These are phyloP conservation scores for Hirudo medicinalis DNA, from an alignment of 1,140 invertebrate genomes.

Conservation along the genomic window DNA sequence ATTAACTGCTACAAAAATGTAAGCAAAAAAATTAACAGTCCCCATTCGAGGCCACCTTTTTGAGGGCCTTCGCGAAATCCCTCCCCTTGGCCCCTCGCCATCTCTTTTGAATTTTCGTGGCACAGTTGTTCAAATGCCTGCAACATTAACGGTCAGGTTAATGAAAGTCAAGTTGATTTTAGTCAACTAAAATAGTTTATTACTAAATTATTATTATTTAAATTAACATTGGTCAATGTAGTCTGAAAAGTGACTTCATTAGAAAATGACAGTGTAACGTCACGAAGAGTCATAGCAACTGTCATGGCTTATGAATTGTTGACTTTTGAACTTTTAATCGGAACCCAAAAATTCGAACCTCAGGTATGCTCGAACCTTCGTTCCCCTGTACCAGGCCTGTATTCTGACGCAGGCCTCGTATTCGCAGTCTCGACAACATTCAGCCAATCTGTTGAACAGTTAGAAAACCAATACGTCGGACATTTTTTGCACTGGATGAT, in stretches of 20 bases:
- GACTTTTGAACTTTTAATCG: slow-evolving; percentile 9
- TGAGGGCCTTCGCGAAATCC: slow-evolving; percentile 24
- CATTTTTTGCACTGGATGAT: no score
- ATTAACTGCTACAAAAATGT: neutral
- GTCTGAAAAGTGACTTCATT: no score
- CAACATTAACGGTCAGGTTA: slow-evolving; percentile 18
- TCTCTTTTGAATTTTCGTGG: slow-evolving; percentile 33
- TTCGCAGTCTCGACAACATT: slow-evolving; percentile 31
- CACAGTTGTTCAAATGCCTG: slow-evolving; percentile 35
- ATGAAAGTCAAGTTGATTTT: slow-evolving; percentile 8
- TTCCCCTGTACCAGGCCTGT: slow-evolving; percentile 37
- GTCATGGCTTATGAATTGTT: neutral
- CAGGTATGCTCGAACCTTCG: slow-evolving; percentile 31
- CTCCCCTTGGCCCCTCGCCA: slow-evolving; percentile 37
- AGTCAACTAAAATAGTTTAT: neutral
- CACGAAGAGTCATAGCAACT: no score
- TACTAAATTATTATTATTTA: no score
- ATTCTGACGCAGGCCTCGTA: slow-evolving; percentile 33
- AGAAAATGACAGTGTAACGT: no score
- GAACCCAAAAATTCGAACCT: slow-evolving; percentile 28
- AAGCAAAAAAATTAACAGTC: neutral
- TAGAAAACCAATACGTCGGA: neutral
- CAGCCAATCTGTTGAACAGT: slow-evolving; percentile 25
- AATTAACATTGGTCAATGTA: no score
- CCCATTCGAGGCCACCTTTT: neutral